Evolutionary conservation across 2,888 invertebrate species (phyloP), one percentile per base, ranked within the genome.

Genomic region (Empis livida): DNA sequence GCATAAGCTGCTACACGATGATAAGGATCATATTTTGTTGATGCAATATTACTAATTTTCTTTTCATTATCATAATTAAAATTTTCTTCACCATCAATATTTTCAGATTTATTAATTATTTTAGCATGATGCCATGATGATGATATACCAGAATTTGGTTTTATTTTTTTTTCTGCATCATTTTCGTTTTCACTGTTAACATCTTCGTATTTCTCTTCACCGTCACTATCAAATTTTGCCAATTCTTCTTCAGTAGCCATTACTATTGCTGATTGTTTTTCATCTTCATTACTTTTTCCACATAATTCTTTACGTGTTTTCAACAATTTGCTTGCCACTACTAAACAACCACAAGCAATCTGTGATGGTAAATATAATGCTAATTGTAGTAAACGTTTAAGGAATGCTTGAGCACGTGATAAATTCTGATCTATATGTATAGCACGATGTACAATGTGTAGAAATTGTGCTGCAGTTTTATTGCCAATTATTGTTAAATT

Each of bases 401-500:
- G 68, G 62, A 96, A 92, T 1, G 92, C 84, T 61, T 82, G 78
- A 0, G 87, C 76, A 43, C 97, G 71, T 5, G 75, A 67, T 0
- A 77, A 63, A 55, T 84, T 80, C 6, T 72, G 71, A 71, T 99
- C 97, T 52, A 78, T 80, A 59, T 82, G 80, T 57, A 96, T 71
- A 39, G 92, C 84, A 64, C 88, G 86, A 69, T 83, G 93, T 16
- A 95, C 68, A 48, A 97, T 77, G 59, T 91, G 92, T 54, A 96
- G 74, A 55, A 95, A 79, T 53, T 92, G 77, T 1, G 90, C 83
- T 0, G 85, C 80, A 11, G 76, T 77, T 65, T 77, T 76, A 10
- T 72, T 68, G 13, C 68, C 68, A 48, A 66, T 57, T n/a, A 62
- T 61, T 6, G 74, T 72, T 47, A 91, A 65, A 47, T 84, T 80